Conservation (phyloP, 2,113 vertebrate genomes). For the Pao palembangensis region DNA sequence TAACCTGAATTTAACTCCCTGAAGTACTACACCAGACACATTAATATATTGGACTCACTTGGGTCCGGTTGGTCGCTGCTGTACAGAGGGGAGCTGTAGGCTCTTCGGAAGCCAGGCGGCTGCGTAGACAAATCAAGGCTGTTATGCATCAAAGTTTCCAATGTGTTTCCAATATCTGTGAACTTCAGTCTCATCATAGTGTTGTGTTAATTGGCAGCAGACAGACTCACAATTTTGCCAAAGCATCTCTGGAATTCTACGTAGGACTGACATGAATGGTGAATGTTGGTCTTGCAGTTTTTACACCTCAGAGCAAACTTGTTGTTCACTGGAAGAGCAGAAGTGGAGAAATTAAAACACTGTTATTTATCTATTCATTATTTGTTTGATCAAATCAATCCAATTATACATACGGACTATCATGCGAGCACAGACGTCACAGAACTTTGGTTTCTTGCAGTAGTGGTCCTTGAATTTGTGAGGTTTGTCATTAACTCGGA, state of each 20-base stretch:
- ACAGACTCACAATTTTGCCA: slow-evolving; percentile 90
- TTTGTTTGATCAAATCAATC: not conserved
- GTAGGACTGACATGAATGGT: slow-evolving; percentile 92
- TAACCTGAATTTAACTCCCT: not conserved
- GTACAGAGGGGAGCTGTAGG: slow-evolving; percentile 95
- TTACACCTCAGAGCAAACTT: slow-evolving; percentile 96
- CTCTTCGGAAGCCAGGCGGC: slow-evolving; percentile 91
- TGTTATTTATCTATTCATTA: too few species aligned
- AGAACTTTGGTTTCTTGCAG: slow-evolving; percentile 98
- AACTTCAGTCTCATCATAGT: not conserved
- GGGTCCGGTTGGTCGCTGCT: slow-evolving; percentile 67
- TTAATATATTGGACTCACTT: slow-evolving; percentile 46
- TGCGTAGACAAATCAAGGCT: slow-evolving; percentile 41
- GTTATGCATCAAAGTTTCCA: not conserved
- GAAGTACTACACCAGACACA: not conserved
- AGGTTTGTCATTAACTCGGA: slow-evolving; percentile 87
- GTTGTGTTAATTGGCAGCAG: not conserved
- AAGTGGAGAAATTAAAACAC: not conserved
- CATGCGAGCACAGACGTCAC: slow-evolving; percentile 96
- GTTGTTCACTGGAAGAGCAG: slow-evolving; percentile 85
- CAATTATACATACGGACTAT: slow-evolving; percentile 85
- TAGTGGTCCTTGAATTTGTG: slow-evolving; percentile 99
- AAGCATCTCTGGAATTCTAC: slow-evolving; percentile 97
- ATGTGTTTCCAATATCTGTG: not conserved
- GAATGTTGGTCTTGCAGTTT: slow-evolving; percentile 98